Percentiles rank a stretch among this genome's conserved stretches.
Evolutionary conservation across 2,113 vertebrate genomes (phyloP).

Genomic region (Tichodroma muraria): DNA sequence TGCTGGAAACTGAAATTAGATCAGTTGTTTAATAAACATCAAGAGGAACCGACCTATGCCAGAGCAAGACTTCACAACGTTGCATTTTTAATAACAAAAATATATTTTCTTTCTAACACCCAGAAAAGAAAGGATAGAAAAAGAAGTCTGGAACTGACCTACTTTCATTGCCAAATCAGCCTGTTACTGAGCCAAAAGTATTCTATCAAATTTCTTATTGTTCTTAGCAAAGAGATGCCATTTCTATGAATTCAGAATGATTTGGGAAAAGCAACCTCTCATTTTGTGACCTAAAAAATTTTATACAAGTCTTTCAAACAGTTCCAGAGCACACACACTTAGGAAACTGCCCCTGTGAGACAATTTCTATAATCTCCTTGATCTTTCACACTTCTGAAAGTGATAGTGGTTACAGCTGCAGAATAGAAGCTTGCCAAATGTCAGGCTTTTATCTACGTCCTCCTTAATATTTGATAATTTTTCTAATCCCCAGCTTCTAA

Average conservation of each 20-base stretch:
- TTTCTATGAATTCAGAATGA: conserved; percentile 6
- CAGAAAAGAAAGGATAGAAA: not conserved
- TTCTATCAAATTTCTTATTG: conserved; percentile 36
- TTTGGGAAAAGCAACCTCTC: not conserved
- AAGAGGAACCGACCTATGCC: not conserved
- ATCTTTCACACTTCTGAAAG: conserved; percentile 1
- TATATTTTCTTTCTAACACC: not conserved
- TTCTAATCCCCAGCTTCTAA: not conserved
- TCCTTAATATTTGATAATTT: not conserved
- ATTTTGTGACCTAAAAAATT: conserved; percentile 9
- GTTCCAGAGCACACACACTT: not conserved
- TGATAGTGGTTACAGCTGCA: not conserved
- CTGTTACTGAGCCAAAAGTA: not conserved
- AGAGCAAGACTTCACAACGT: not conserved
- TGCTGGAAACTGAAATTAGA: not conserved
- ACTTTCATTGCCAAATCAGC: conserved; percentile 26
- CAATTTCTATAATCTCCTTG: not conserved
- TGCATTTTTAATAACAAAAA: not conserved
- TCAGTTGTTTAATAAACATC: not conserved
- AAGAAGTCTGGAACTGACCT: conserved; percentile 25
- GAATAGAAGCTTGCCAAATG: not conserved
- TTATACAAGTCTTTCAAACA: not conserved
- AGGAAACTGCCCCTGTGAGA: not conserved
- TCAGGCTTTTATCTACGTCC: not conserved
- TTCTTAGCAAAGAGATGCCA: conserved; percentile 1